Evolutionary conservation across 1,140 invertebrate genomes (phyloP).

Genomic region (Theocolax elegans): DNA sequence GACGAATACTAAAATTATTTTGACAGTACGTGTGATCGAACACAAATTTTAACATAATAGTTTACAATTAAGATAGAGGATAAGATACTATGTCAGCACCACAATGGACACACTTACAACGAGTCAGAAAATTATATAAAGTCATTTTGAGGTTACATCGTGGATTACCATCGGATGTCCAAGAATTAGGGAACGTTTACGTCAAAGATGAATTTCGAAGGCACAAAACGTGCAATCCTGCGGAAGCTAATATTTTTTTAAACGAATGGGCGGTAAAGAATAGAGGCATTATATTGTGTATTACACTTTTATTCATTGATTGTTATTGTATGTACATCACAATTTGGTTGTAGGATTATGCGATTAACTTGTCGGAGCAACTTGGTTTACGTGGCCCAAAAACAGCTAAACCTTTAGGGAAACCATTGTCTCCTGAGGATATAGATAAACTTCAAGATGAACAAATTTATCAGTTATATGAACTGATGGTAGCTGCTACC

Average conservation of each 20-base stretch:
- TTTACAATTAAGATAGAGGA: too few relatives aligned
- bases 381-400: conserved; percentile 73
- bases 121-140: conserved; percentile 86
- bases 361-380: conserved; percentile 77
- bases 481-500: conserved; percentile 79
- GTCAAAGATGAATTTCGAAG: conserved; percentile 88
- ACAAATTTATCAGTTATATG: conserved; percentile 84
- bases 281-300: too few relatives aligned
- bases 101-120: conserved; percentile 69
- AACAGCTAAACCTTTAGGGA: conserved; percentile 70
- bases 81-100: too few relatives aligned
- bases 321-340: too few relatives aligned
- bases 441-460: conserved; percentile 82
- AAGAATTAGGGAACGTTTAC: conserved; percentile 84
- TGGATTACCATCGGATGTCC: conserved; percentile 81
- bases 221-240: conserved; percentile 81
- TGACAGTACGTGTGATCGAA: too few relatives aligned
- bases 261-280: conserved; percentile 92
- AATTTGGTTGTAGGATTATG: conserved; percentile 76
- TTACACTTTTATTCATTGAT: too few relatives aligned
- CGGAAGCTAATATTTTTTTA: conserved; percentile 82
- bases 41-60: too few relatives aligned
- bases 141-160: conserved; percentile 86
- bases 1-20: too few relatives aligned
- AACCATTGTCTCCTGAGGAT: conserved; percentile 71